Evolutionary conservation across 2,888 invertebrate genomes (phyloP).

Genomic region (Cryptocephalus primarius): DNA sequence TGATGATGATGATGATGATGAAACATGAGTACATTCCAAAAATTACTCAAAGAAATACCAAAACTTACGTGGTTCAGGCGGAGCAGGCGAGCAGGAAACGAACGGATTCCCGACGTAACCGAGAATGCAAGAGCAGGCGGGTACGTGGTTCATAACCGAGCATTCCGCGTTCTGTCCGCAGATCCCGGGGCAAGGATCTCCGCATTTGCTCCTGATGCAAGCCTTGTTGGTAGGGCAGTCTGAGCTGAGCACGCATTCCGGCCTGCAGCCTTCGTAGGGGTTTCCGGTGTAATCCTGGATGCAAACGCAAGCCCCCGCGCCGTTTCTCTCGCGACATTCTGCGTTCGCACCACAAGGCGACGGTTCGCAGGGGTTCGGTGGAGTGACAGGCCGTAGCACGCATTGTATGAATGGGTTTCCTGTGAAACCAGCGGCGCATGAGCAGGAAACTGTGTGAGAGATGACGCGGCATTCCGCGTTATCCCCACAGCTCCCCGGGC

Average conservation of each 20-base stretch:
- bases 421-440: conserved; percentile 61
- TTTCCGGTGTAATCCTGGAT: conserved; percentile 73
- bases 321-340: conserved; percentile 63
- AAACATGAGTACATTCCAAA: too few species aligned
- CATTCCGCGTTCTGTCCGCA: conserved; percentile 79
- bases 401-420: conserved; percentile 80
- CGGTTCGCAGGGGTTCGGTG: conserved; percentile 67
- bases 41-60: too few species aligned
- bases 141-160: conserved; percentile 73
- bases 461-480: conserved; percentile 72
- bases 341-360: conserved; percentile 83
- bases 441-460: conserved; percentile 71
- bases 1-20: too few species aligned
- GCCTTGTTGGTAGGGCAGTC: conserved; percentile 76
- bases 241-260: conserved; percentile 77
- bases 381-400: conserved; percentile 45
- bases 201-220: conserved; percentile 73
- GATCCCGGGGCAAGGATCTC: conserved; percentile 76
- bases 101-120: conserved; percentile 70
- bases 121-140: conserved; percentile 68
- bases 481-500: conserved; percentile 69
- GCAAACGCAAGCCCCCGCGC: conserved; percentile 71
- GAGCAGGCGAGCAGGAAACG: conserved; percentile 35
- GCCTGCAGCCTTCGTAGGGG: conserved; percentile 76
- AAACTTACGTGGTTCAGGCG: conserved; percentile 19